Evolutionary conservation across 2,888 invertebrate genomes (phyloP), one percentile per base, ranked within the genome.

Genomic region (Parnassius mnemosyne): DNA sequence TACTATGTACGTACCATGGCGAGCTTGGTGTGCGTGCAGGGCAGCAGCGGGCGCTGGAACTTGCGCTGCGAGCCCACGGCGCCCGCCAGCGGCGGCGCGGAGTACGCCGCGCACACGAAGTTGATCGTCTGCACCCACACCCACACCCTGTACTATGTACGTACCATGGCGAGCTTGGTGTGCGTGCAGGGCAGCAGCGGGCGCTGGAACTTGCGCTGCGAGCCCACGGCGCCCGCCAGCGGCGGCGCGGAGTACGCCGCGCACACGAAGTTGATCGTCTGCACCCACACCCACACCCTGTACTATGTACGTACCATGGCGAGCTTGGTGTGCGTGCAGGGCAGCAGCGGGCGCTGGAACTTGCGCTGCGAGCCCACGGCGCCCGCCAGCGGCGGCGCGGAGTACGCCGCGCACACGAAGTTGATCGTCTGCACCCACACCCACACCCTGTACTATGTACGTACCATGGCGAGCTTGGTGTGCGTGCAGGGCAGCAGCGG

Each of bases 101-200:
- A 99, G 85, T 98, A 97, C 81, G 97, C 96, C 65, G 98, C 99
- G 79, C 98, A 97, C 65, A 99, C 98, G 87, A 97, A 97, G 93
- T 99, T 99, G 66, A 99, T 96, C 54, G 98, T 97, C 86, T 99
- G 98, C 80, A 99, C 97, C 99, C 99, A 99, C 65, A n/a, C n/a
- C n/a, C n/a, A n/a, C n/a, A n/a, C n/a, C n/a, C n/a, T n/a, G n/a
- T n/a, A n/a, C n/a, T n/a, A n/a, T n/a, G n/a, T n/a, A n/a, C n/a
- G 87, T 87, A 98, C 98, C 94, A 98, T 93, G 84, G 94, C 94
- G 67, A 97, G 93, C 89, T 96, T 97, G 66, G 98, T 97, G 84
- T 98, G 97, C 75, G 97, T 95, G 82, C 97, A 97, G 60, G 99
- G 99, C 83, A 99, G 93, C 72, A 99, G 93, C 57, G 98, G 98